Conservation (phyloP, 2,113 vertebrate genomes). For the Garra rufa region DNA sequence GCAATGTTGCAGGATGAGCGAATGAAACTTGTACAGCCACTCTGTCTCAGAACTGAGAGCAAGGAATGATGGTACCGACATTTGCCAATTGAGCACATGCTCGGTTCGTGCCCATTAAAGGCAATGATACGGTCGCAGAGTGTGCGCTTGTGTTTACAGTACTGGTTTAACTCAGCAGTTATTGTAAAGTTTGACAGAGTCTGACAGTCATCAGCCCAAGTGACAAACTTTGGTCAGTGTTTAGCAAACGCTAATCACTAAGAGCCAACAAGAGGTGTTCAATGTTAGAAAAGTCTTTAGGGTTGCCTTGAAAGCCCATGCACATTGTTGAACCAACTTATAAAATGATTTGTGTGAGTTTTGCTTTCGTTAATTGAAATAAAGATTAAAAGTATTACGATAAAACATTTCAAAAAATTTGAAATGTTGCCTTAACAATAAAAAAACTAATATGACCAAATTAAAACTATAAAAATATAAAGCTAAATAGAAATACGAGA, state of each 20-base stretch:
- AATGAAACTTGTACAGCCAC: slow-evolving; percentile 15
- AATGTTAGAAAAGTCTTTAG: not conserved
- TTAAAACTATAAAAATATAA: not conserved
- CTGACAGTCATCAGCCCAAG: not conserved
- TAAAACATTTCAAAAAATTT: not conserved
- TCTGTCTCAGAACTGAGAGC: not conserved
- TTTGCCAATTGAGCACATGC: not conserved
- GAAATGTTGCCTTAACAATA: not conserved
- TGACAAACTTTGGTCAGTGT: slow-evolving; percentile 2
- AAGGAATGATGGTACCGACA: slow-evolving; percentile 8
- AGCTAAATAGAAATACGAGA: not conserved
- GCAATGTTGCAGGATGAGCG: not conserved
- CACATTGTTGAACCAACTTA: not conserved
- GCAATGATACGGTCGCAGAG: not conserved
- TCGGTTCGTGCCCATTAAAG: slow-evolving; percentile 36
- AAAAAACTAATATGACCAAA: too few relatives aligned
- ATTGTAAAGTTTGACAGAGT: slow-evolving; percentile 15
- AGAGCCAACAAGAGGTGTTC: not conserved
- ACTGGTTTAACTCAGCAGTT: not conserved
- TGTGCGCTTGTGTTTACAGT: not conserved
- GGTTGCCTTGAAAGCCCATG: not conserved
- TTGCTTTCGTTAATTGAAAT: not conserved
- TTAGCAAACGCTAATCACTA: not conserved
- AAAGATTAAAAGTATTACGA: not conserved
- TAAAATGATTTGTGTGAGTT: not conserved